Evolutionary conservation across 2,113 vertebrate genomes (phyloP).

Genomic region (Cephalopholis sonnerati): DNA sequence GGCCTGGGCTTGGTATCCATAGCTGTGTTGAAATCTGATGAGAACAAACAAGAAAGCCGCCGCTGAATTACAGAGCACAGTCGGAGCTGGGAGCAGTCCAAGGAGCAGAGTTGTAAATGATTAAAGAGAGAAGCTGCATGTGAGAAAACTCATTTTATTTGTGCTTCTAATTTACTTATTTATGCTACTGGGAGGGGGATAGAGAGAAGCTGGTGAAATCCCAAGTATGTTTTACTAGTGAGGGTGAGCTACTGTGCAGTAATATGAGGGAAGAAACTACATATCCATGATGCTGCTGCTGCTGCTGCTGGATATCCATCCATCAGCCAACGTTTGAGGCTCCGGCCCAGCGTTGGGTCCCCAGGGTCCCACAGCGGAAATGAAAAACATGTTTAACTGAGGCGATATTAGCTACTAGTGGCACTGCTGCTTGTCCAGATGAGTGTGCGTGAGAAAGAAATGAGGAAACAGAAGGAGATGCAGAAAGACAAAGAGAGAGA

Average conservation of each 20-base stretch:
- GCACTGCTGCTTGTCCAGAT: slow-evolving; percentile 37
- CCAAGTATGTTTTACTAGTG: slow-evolving; percentile 26
- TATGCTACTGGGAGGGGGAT: slow-evolving; percentile 8
- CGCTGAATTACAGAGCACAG: slow-evolving; percentile 65
- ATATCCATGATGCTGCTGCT: slow-evolving; percentile 36
- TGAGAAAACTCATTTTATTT: slow-evolving; percentile 56
- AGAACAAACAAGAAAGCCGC: slow-evolving; percentile 70
- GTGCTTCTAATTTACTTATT: slow-evolving; percentile 54
- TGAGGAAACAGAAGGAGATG: slow-evolving; percentile 17
- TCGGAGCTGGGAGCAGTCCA: slow-evolving; percentile 45
- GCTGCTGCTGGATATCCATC: slow-evolving; percentile 54
- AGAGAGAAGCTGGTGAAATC: slow-evolving; percentile 12
- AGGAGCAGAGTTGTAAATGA: slow-evolving; percentile 64
- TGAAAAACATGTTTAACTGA: slow-evolving; percentile 79
- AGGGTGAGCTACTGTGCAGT: slow-evolving; percentile 31
- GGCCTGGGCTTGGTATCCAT: slow-evolving; percentile 53
- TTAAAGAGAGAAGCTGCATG: slow-evolving; percentile 63
- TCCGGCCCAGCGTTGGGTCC: slow-evolving; percentile 55
- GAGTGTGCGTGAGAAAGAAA: slow-evolving; percentile 16
- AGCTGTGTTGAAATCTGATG: slow-evolving; percentile 65
- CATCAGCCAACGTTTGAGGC: slow-evolving; percentile 58
- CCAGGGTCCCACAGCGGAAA: slow-evolving; percentile 72
- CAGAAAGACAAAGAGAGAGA: slow-evolving; percentile 11
- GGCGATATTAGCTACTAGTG: slow-evolving; percentile 64
- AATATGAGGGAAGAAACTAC: slow-evolving; percentile 40